Base-by-base conservation (phyloP, 1,140 invertebrate genomes). In the Listronotus bonariensis region DNA sequence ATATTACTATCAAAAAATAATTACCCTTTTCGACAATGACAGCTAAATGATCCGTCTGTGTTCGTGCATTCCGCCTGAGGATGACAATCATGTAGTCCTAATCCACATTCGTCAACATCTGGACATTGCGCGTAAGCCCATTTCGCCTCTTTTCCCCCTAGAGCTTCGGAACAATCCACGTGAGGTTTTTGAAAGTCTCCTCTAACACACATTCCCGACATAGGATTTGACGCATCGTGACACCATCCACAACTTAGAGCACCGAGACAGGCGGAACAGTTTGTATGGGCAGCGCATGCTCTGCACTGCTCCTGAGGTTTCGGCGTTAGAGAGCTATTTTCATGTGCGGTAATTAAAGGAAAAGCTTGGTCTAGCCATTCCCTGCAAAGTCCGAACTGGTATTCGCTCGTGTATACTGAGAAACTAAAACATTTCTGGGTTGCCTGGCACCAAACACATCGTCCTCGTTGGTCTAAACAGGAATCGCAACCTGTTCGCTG, bases 361-460 rank as follows among this genome's bases (percentile, higher is more conserved):
- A 80, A 80, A 5, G 86, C 84, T 73, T 91, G 89, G 80, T 97
- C 95, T 40, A 96, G 85, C 95, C 95, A 97, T 74, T 95, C 91
- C 6, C 91, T 85, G 74, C 96, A 98, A 61, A 92, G 82, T 0
- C 95, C 95, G 80, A 94, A 96, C 70, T 95, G 91, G 80, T 94
- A 96, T 71, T 95, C 91, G 59, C 93, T 94, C 1, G 94, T 96
- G 77, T 97, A 97, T 5, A 96, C 92, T 1, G 92, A 92, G 80
- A 97, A 97, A 41, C 92, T 92, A 76, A 97, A 95, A 77, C 96
- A 98, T 74, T 94, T 91, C 42, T 88, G 82, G 0, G 91, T 94
- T 38, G 93, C 89, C 73, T 96, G 92, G 76, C 95, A 97, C 96
- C 95, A 98, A 0, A 96, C 94, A 79, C 96, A 98, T 53, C 93